A percentile compares a stretch with the other conserved stretches of the same genome.
Evolutionary conservation across 1,140 invertebrate species (phyloP).

Genomic region (Leptinotarsa undecemlineata): DNA sequence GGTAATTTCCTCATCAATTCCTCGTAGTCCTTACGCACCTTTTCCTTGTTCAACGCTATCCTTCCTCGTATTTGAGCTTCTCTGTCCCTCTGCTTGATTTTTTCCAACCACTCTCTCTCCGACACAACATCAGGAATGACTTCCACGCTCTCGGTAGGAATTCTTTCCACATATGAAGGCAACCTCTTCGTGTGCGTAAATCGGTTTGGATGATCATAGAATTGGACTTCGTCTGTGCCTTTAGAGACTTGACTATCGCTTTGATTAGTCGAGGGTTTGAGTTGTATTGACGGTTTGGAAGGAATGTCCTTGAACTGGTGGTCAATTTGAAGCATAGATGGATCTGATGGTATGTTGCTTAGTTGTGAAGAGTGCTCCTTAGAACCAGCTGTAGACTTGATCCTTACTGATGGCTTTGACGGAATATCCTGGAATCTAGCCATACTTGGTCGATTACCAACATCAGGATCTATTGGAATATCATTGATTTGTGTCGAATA

Average conservation of each 20-base stretch:
- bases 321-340: not conserved
- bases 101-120: conserved; percentile 42
- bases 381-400: too few relatives aligned
- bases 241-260: conserved; percentile 9
- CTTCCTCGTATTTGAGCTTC: conserved; percentile 55
- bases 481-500: too few relatives aligned
- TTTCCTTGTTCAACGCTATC: conserved; percentile 58
- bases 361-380: too few relatives aligned
- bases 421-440: not conserved
- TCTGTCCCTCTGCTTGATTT: conserved; percentile 42
- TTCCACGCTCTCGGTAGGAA: conserved; percentile 35
- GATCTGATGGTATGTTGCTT: not conserved
- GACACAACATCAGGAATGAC: conserved; percentile 35
- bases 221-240: conserved; percentile 31
- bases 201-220: conserved; percentile 42
- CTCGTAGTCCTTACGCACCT: conserved; percentile 58
- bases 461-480: not conserved
- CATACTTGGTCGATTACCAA: not conserved
- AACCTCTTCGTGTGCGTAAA: conserved; percentile 27
- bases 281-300: conserved; percentile 7
- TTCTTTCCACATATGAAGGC: conserved; percentile 39
- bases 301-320: not conserved
- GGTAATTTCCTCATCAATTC: conserved; percentile 56
- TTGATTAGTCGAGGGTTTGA: not conserved
- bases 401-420: not conserved